These are phyloP conservation scores for Atherinomorus stipes DNA, from an alignment of 2,113 vertebrate species.

Conservation along the genomic window DNA sequence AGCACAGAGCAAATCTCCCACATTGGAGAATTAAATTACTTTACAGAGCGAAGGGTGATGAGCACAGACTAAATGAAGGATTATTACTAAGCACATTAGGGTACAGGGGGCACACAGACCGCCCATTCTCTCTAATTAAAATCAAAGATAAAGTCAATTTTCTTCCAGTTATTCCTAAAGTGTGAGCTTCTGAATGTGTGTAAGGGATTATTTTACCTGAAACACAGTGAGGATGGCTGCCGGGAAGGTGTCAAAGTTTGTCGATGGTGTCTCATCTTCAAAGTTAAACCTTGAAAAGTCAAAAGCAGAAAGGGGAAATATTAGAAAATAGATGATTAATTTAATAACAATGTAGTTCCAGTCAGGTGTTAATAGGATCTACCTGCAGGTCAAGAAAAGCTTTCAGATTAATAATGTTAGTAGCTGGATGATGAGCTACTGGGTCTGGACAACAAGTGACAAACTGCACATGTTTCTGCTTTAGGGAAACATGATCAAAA, in stretches of 20 bases:
- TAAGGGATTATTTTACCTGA: slow-evolving; percentile 83
- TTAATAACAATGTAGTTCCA: not conserved
- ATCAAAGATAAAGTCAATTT: slow-evolving; percentile 34
- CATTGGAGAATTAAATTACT: slow-evolving; percentile 40
- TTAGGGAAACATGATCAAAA: slow-evolving; percentile 37
- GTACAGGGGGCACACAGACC: slow-evolving; percentile 33
- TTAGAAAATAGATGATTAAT: not conserved
- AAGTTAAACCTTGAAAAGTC: slow-evolving; percentile 92
- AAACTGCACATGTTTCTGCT: slow-evolving; percentile 24
- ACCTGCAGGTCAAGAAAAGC: slow-evolving; percentile 22
- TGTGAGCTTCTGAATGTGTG: not conserved
- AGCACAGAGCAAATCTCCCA: slow-evolving; percentile 6
- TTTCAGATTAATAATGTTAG: slow-evolving; percentile 1
- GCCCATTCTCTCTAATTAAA: slow-evolving; percentile 58
- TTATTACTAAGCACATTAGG: slow-evolving; percentile 55
- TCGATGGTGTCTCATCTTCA: slow-evolving; percentile 92
- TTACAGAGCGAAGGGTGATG: slow-evolving; percentile 45
- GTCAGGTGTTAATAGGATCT: slow-evolving; percentile 10
- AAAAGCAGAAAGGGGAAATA: slow-evolving; percentile 20
- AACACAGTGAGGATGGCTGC: slow-evolving; percentile 98
- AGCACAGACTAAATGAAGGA: slow-evolving; percentile 58
- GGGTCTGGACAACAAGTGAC: not conserved
- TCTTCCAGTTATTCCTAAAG: slow-evolving; percentile 22
- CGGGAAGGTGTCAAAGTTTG: slow-evolving; percentile 97
- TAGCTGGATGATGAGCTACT: not conserved